Conservation (phyloP, 2,113 vertebrate genomes). For the cat (Felis catus) region DNA sequence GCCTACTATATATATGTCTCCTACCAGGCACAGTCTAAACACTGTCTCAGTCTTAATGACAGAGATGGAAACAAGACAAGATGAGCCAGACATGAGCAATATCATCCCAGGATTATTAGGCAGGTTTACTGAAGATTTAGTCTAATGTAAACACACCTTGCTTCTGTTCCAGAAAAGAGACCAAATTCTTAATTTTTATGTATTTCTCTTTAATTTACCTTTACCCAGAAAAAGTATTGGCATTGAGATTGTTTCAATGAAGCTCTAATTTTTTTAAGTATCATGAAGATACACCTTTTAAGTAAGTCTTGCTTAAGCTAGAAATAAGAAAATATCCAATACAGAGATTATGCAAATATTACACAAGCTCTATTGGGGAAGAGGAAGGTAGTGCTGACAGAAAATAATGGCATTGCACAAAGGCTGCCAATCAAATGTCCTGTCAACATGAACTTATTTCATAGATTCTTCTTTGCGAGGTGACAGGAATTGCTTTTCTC, state of each 20-base stretch:
- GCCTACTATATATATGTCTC: fast-evolving
- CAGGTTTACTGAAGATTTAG: background rate
- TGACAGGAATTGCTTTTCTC: background rate
- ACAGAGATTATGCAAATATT: background rate
- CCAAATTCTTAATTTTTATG: background rate
- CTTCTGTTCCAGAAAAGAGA: background rate
- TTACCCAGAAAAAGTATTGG: background rate
- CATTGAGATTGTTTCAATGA: background rate
- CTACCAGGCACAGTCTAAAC: background rate
- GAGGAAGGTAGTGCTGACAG: background rate
- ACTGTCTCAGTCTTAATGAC: background rate
- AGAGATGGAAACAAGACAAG: background rate
- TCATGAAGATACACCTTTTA: background rate
- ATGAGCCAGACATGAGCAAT: background rate
- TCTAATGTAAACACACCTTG: background rate
- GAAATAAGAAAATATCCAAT: background rate
- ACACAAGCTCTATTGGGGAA: background rate
- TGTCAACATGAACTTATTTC: background rate
- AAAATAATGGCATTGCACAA: background rate
- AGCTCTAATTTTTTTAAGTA: background rate
- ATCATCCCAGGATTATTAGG: background rate
- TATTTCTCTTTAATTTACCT: background rate
- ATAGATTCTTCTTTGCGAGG: background rate
- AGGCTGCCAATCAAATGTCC: background rate
- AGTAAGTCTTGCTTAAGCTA: background rate